Conservation (phyloP, 1,140 invertebrate genomes). For the Planococcus citri region DNA sequence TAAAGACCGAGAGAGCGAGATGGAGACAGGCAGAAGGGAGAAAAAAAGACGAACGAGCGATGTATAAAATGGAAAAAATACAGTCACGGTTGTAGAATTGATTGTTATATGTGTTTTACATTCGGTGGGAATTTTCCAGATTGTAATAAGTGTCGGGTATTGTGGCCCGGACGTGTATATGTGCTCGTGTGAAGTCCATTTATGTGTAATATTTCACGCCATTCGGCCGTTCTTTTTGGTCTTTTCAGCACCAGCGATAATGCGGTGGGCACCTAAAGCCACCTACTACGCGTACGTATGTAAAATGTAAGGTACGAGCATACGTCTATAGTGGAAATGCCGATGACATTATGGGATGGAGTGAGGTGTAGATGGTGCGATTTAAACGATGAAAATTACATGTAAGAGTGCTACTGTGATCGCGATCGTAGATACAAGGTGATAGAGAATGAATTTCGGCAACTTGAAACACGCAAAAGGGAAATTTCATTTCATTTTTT, state of each 20-base stretch:
- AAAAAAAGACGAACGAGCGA: neutral
- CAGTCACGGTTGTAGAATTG: neutral
- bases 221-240: too few species aligned
- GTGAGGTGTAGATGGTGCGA: neutral
- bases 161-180: neutral
- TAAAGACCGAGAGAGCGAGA: too few species aligned
- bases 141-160: neutral
- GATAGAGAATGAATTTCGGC: too few species aligned
- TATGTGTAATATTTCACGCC: neutral
- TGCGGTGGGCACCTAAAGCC: too few species aligned
- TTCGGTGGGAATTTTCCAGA: neutral
- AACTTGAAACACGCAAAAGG: too few species aligned
- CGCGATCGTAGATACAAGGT: too few species aligned
- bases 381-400: too few species aligned
- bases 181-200: neutral
- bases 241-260: too few species aligned
- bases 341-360: neutral
- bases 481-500: too few species aligned
- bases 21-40: neutral
- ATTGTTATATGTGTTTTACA: neutral
- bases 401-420: too few species aligned
- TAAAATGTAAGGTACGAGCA: neutral
- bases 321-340: too few species aligned
- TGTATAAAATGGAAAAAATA: neutral
- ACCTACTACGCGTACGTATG: too few species aligned